These are phyloP conservation scores for Sthenelais limicola DNA, from an alignment of 2,888 invertebrate species.

Conservation along the genomic window DNA sequence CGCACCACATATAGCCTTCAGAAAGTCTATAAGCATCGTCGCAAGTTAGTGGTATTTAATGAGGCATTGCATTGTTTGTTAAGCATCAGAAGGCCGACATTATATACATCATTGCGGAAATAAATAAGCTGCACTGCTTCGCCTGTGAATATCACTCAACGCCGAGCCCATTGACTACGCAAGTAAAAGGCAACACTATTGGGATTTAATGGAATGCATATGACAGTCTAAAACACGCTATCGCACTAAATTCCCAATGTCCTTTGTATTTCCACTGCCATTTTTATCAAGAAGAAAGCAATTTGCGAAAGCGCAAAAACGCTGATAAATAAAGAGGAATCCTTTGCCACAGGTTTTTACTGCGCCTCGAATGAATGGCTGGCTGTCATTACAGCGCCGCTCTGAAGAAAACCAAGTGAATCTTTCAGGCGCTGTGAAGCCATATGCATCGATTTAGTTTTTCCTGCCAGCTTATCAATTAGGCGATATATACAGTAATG, in stretches of 20 bases:
- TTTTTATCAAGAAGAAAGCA: constrained; percentile 25
- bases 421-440: neutral
- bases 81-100: too few relatives aligned
- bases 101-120: too few relatives aligned
- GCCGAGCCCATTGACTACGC: constrained; percentile 18
- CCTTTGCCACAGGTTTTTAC: constrained; percentile 20
- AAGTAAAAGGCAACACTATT: constrained; percentile 19
- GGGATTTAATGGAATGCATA: constrained; percentile 34
- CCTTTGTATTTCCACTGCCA: constrained; percentile 13
- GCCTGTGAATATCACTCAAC: neutral
- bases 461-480: constrained; percentile 25
- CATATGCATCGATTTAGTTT: constrained; percentile 28
- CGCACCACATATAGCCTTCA: too few relatives aligned
- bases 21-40: too few relatives aligned
- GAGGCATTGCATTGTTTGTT: too few relatives aligned
- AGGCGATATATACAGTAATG: constrained; percentile 32
- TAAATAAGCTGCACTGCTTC: too few relatives aligned
- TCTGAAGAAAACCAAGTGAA: neutral
- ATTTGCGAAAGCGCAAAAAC: constrained; percentile 15
- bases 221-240: too few relatives aligned
- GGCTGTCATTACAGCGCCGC: neutral
- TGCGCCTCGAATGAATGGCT: constrained; percentile 24
- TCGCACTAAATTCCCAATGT: constrained; percentile 22
- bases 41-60: too few relatives aligned
- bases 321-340: constrained; percentile 36